phyloP scores from a whole-genome alignment of 2,113 vertebrate species.

The Tauraco erythrolophus region DNA sequence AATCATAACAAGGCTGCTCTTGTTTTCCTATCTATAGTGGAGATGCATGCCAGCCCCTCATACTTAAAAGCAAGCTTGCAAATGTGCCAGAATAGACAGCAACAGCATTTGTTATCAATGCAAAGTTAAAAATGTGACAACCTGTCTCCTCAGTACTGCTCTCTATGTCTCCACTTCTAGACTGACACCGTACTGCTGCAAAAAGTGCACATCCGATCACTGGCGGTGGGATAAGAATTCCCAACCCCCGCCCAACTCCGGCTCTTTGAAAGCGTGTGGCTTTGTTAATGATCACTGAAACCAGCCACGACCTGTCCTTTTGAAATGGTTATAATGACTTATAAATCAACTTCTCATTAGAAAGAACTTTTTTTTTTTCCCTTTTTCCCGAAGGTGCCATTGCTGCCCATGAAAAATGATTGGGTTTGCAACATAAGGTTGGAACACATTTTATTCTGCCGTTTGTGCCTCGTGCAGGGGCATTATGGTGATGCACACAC shows the following conservation, averaged over 20 bases:
- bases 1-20: constrained; percentile 64
- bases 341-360: constrained; percentile 56
- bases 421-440: constrained; percentile 20
- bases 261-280: not conserved
- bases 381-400: constrained; percentile 35
- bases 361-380: not conserved
- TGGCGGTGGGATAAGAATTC: not conserved
- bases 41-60: constrained; percentile 19
- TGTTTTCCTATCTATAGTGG: constrained; percentile 61
- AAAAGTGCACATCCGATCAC: not conserved
- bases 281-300: constrained; percentile 25
- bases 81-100: constrained; percentile 41
- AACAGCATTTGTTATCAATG: constrained; percentile 43
- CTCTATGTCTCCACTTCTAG: constrained; percentile 13
- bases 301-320: constrained; percentile 39
- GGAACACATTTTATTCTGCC: constrained; percentile 12
- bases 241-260: not conserved
- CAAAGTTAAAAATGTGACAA: constrained; percentile 51
- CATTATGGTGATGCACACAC: not conserved
- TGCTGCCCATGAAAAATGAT: constrained; percentile 29
- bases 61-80: constrained; percentile 63
- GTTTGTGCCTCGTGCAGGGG: constrained; percentile 8
- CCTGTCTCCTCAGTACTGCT: constrained; percentile 24
- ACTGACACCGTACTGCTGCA: not conserved
- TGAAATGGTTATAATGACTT: constrained; percentile 36